Base-by-base conservation (phyloP, 92 coral and sea anemone species). In the Epizoanthus illoricatus region DNA sequence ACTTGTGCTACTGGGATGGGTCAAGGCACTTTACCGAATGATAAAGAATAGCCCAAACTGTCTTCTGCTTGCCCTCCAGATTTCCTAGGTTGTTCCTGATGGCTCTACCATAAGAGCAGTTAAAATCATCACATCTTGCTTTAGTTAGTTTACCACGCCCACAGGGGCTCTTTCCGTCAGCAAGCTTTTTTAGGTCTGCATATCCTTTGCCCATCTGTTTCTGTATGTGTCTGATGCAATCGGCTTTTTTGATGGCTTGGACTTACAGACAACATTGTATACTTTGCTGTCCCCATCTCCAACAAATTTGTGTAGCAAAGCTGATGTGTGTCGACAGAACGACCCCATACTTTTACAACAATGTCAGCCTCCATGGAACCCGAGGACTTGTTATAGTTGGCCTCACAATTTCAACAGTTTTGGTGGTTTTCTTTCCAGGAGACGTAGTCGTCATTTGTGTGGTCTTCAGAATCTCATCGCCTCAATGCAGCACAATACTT, bases 271-370 rank as follows among this genome's bases (percentile, higher is more conserved):
- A 61, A n/a, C 65, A 61, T 74, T 74, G 49, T 21, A 74, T n/a
- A 66, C 80, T 60, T 74, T 74, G 58, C 65, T 54, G 49, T 74
- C 80, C 5, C 80, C 80, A 57, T 75, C 68, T 15, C 80, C 68
- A 39, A 75, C 80, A 75, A 59, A 75, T 24, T 57, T 17, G 80
- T 58, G 28, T 57, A 58, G 49, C 56, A 55, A 0, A 33, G 58
- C 41, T 33, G 21, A 42, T 54, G 67, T 12, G 39, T 75, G 58
- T 75, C 80, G 21, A 75, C 67, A 75, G 80, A 75, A 8, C 55
- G 60, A 55, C 76, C 60, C 68, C 66, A 39, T 58, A 75, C 60
- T 55, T 75, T 75, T 7, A 75, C 80, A 28, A 68, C 68, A 36
- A 59, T 75, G 40, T 75, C 67, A 16, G 80, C 66, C 68, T 33